Percentiles rank a stretch among this genome's conserved stretches.
phyloP scores from a whole-genome alignment of 2,113 vertebrate genomes.

The Orycteropus afer region DNA sequence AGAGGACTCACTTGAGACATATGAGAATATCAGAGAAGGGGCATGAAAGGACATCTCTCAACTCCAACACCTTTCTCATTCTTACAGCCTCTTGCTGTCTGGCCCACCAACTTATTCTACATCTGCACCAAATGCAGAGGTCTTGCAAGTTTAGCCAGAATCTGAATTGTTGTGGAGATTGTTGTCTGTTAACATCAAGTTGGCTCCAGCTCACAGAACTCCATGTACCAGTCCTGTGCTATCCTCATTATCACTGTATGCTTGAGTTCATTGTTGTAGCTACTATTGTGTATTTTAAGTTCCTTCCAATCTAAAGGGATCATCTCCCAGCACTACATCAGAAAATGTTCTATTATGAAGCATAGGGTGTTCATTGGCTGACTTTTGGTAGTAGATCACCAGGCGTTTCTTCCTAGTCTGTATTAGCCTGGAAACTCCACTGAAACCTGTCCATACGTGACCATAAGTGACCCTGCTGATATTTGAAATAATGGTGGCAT shows the following conservation, averaged over 20 bases:
- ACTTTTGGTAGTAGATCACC: too few relatives aligned
- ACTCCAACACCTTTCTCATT: background rate
- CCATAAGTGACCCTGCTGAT: background rate
- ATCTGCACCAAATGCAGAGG: background rate
- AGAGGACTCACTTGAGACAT: background rate
- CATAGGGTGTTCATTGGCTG: background rate
- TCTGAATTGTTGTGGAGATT: background rate
- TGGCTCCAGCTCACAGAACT: background rate
- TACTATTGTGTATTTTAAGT: background rate
- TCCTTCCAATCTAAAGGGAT: background rate
- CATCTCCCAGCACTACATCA: background rate
- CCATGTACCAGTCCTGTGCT: background rate
- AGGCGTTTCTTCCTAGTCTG: too few relatives aligned
- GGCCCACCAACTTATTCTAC: background rate
- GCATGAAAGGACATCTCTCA: background rate
- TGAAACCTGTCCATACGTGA: background rate
- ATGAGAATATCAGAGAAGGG: background rate
- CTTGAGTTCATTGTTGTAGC: background rate
- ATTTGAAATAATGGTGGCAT: background rate
- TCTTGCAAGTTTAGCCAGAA: background rate
- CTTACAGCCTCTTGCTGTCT: background rate
- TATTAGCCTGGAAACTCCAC: background rate
- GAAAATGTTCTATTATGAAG: background rate
- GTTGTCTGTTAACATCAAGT: background rate
- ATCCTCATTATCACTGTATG: background rate